Conservation (phyloP, 2,113 vertebrate genomes). For the Corydoras sp. region DNA sequence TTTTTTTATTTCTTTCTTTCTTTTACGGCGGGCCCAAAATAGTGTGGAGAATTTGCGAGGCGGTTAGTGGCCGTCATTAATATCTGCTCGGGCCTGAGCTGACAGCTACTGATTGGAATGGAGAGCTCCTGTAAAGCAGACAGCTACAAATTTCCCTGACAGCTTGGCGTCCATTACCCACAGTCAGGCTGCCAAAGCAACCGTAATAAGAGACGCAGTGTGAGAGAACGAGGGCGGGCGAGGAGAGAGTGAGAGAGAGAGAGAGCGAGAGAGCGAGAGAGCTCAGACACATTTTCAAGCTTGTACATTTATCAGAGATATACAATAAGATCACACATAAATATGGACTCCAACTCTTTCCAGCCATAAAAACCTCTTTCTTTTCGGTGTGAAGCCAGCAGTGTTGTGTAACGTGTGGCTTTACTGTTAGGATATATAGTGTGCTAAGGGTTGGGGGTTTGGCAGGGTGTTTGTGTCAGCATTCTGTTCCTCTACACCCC, state of each 20-base stretch:
- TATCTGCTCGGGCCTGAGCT: constrained; percentile 55
- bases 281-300: too few relatives aligned
- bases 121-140: constrained; percentile 62
- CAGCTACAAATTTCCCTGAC: constrained; percentile 69
- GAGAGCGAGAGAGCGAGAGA: too few relatives aligned
- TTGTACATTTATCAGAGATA: not conserved
- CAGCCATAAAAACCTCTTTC: constrained; percentile 12
- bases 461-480: constrained; percentile 24
- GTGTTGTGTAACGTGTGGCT: constrained; percentile 14
- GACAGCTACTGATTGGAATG: constrained; percentile 66
- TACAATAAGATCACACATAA: constrained; percentile 25
- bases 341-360: constrained; percentile 3
- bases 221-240: too few relatives aligned
- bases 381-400: constrained; percentile 8
- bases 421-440: not conserved
- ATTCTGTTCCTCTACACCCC: constrained; percentile 16
- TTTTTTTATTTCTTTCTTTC: constrained; percentile 39
- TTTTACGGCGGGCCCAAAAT: constrained; percentile 62
- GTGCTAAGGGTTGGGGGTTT: constrained; percentile 8
- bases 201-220: constrained; percentile 36
- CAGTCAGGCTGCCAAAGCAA: constrained; percentile 67
- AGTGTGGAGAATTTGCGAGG: constrained; percentile 63
- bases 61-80: constrained; percentile 71
- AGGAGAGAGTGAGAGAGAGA: too few relatives aligned
- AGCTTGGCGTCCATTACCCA: constrained; percentile 63